Evolutionary conservation across 1,140 invertebrate species (phyloP).

Genomic region (Steinernema feltiae): DNA sequence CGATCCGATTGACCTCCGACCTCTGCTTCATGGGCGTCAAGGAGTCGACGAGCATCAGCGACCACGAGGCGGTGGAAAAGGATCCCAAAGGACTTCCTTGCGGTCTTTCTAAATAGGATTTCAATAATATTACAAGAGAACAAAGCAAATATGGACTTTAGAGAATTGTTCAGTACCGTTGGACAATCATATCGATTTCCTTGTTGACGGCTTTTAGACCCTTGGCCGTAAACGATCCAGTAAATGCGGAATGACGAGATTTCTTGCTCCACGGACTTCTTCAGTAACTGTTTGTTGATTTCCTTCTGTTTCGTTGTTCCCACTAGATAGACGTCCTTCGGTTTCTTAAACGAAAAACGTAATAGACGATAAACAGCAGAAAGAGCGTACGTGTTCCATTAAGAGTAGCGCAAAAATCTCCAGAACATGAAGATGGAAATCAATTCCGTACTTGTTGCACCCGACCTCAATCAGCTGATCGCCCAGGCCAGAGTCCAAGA

Average conservation of each 20-base stretch:
- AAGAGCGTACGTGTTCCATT: slow-evolving; percentile 65
- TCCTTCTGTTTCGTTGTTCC: slow-evolving; percentile 74
- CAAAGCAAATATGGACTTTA: slow-evolving; percentile 65
- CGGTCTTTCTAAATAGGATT: slow-evolving; percentile 65
- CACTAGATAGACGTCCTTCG: slow-evolving; percentile 71
- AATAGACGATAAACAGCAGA: slow-evolving; percentile 30
- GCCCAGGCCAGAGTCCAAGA: slow-evolving; percentile 68
- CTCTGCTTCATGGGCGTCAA: slow-evolving; percentile 64
- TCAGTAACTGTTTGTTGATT: slow-evolving; percentile 68
- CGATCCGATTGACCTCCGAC: slow-evolving; percentile 32
- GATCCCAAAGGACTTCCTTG: slow-evolving; percentile 79
- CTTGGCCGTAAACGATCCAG: slow-evolving; percentile 80
- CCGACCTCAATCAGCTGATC: slow-evolving; percentile 80
- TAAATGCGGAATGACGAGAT: slow-evolving; percentile 70
- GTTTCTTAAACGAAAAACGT: slow-evolving; percentile 63
- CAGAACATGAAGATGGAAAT: slow-evolving; percentile 81
- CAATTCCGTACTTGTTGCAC: slow-evolving; percentile 74
- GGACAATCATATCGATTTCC: slow-evolving; percentile 75
- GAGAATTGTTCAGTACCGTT: slow-evolving; percentile 78
- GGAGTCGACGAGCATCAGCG: slow-evolving; percentile 69
- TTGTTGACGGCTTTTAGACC: slow-evolving; percentile 83
- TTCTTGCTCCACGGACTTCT: slow-evolving; percentile 27
- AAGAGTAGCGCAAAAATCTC: slow-evolving; percentile 69
- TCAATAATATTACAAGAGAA: slow-evolving; percentile 9
- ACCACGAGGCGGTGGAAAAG: slow-evolving; percentile 70